Evolutionary conservation across 2,888 invertebrate species (phyloP).

Genomic region (Pollenia angustigena): DNA sequence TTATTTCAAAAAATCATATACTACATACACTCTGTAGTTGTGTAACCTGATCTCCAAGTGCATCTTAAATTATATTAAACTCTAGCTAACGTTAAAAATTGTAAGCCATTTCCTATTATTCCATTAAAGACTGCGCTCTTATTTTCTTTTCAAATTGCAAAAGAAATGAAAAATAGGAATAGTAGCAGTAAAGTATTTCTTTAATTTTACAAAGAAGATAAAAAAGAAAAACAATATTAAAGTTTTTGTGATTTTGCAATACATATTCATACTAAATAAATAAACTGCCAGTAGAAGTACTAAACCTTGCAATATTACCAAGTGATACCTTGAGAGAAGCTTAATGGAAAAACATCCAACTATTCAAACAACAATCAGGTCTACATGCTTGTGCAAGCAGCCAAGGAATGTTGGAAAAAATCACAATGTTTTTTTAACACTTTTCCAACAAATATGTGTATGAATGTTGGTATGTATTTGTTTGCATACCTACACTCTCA

Average conservation of each 20-base stretch:
- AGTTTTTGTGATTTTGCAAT: conserved; percentile 27
- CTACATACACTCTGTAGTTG: conserved; percentile 22
- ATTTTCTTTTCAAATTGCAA: conserved; percentile 5
- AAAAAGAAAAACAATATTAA: neutral
- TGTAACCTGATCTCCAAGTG: conserved; percentile 15
- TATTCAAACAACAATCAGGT: neutral
- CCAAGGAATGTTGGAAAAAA: conserved; percentile 19
- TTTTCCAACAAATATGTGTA: neutral
- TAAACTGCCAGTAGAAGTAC: neutral
- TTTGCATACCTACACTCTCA: neutral
- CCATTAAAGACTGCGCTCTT: neutral
- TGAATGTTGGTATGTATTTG: neutral
- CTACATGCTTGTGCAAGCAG: neutral
- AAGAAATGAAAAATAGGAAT: conserved; percentile 14
- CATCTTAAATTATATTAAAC: conserved; percentile 33
- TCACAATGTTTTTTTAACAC: neutral
- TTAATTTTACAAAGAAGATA: neutral
- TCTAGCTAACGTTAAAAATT: conserved; percentile 29
- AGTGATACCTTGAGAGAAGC: neutral
- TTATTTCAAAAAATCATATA: conserved; percentile 38
- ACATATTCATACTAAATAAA: conserved; percentile 17
- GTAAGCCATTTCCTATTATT: conserved; percentile 42
- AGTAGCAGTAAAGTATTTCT: conserved; percentile 12
- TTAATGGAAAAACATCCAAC: neutral
- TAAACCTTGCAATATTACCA: neutral